These are phyloP conservation scores for Monopterus albus DNA, from an alignment of 2,113 vertebrate genomes.

Conservation along the genomic window DNA sequence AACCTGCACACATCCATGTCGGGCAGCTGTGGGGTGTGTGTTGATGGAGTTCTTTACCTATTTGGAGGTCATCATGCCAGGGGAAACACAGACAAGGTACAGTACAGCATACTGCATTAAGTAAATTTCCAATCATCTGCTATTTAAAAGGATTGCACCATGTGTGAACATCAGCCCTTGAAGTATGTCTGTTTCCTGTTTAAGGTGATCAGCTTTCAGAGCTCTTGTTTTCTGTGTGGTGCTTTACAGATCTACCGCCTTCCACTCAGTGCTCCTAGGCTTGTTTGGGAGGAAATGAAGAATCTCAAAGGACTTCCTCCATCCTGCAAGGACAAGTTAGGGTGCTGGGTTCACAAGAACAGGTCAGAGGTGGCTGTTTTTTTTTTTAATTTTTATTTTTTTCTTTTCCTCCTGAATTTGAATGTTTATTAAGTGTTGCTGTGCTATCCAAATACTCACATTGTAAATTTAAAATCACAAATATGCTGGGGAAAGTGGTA, in stretches of 20 bases:
- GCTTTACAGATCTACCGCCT: slow-evolving; percentile 91
- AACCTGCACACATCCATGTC: slow-evolving; percentile 94
- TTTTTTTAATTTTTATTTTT: no score
- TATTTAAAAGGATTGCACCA: neutral
- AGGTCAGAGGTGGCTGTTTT: no score
- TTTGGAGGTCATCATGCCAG: slow-evolving; percentile 94
- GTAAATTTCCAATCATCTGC: neutral
- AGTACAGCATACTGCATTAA: neutral
- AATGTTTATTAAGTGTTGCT: no score
- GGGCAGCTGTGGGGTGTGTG: slow-evolving; percentile 92
- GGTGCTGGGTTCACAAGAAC: slow-evolving; percentile 95
- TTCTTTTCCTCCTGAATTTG: neutral
- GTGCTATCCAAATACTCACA: neutral
- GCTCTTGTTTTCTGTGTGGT: neutral
- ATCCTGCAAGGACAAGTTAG: slow-evolving; percentile 95
- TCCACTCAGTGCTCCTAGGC: slow-evolving; percentile 82
- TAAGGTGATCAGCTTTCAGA: neutral
- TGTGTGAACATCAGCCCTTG: neutral
- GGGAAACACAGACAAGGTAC: slow-evolving; percentile 95
- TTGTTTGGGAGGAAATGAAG: slow-evolving; percentile 92
- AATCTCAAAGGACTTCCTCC: slow-evolving; percentile 91
- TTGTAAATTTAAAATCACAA: neutral
- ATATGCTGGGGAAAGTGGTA: neutral
- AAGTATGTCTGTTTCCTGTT: neutral
- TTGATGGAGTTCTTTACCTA: slow-evolving; percentile 91